Base-by-base conservation (phyloP, 2,888 invertebrate genomes). In the Dasysyrphus tricinctus region DNA sequence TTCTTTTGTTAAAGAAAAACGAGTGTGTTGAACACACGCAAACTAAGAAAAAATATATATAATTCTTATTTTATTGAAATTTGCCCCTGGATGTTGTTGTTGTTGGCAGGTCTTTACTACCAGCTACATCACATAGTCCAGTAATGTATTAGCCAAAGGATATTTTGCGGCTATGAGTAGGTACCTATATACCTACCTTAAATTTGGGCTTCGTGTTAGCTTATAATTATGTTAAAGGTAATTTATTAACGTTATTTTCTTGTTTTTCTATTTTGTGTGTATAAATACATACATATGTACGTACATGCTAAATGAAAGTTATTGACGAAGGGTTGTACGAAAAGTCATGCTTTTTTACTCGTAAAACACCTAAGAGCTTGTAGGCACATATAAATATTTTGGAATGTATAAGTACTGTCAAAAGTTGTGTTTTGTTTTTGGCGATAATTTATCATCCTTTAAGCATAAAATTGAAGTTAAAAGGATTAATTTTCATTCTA, bases 11-110 rank as follows among this genome's bases (percentile, higher is more conserved):
- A 8, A 32, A 57, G 70, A 69, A 69, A 12, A 39, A 54, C 11
- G 63, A 69, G 75, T 61, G 70, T 70, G 79, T 69, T 51, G 29
- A 54, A n/a, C 32, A 44, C 83, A 80, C 79, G 75, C 83, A 83
- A 78, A 57, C 56, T 67, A 49, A 14, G 42, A 24, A 57, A 24
- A 57, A 56, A 51, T 42, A 39, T 69, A 51, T 42, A 39, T 69
- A n/a, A 54, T 39, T 54, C 37, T n/a, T 54, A 51, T 49, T 67
- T 49, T 49, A 67, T 67, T 67, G 67, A 69, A 69, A 54, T 29
- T 37, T 24, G 51, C 67, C 49, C 4, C 37, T 54, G 56, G 83
- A 73, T 42, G 12, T 51, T 24, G 24, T 24, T 24, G 24, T 24
- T 42, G 12, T 42, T 14, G 29, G 14, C 42, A 42, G n/a, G 29